These are phyloP conservation scores for Hololepta plana DNA, from an alignment of 2,888 invertebrate species.

Conservation along the genomic window DNA sequence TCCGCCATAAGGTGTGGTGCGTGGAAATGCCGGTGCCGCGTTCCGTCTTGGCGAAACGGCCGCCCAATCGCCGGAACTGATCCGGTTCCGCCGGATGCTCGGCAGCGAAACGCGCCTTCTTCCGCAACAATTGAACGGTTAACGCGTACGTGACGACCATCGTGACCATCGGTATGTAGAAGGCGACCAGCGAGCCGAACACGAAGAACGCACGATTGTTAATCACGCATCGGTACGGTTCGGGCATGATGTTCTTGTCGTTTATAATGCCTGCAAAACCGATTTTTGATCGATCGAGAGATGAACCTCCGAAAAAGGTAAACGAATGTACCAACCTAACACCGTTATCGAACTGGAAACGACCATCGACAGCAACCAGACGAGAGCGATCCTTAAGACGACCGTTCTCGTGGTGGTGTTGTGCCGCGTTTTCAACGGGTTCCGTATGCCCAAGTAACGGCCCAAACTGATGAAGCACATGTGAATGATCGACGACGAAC, in stretches of 20 bases:
- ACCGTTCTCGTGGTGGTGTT: slow-evolving; percentile 69
- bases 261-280: slow-evolving; percentile 52
- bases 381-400: slow-evolving; percentile 74
- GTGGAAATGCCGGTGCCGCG: slow-evolving; percentile 14
- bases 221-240: slow-evolving; percentile 56
- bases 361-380: slow-evolving; percentile 81
- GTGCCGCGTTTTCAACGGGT: slow-evolving; percentile 72
- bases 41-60: slow-evolving; percentile 20
- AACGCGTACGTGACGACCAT: slow-evolving; percentile 87
- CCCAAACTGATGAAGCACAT: slow-evolving; percentile 86
- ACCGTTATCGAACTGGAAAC: slow-evolving; percentile 76
- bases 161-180: slow-evolving; percentile 88
- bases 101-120: slow-evolving; percentile 57
- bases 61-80: slow-evolving; percentile 32
- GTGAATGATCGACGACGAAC: slow-evolving; percentile 90
- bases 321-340: slow-evolving; percentile 52
- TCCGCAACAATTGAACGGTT: slow-evolving; percentile 70
- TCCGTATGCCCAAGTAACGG: slow-evolving; percentile 74
- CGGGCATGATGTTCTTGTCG: slow-evolving; percentile 63
- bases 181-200: slow-evolving; percentile 82
- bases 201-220: slow-evolving; percentile 76
- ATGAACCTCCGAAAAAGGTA: too few species aligned
- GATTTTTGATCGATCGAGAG: background rate
- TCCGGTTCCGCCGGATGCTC: slow-evolving; percentile 44
- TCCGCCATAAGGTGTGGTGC: slow-evolving; percentile 23